These are phyloP conservation scores for Atlantisia rogersi DNA, from an alignment of 2,113 vertebrate genomes.

Conservation along the genomic window DNA sequence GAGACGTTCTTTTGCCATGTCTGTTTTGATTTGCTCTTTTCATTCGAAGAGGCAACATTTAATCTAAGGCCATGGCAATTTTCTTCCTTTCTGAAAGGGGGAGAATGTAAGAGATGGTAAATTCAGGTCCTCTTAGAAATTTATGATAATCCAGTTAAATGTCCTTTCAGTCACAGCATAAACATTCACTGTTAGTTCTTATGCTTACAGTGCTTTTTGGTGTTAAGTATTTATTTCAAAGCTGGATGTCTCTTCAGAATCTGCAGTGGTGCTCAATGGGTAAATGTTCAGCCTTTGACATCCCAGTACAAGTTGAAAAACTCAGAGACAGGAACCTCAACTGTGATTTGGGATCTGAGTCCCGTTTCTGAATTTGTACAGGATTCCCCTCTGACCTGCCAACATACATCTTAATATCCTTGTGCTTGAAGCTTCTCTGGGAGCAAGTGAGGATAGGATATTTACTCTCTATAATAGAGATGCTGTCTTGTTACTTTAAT, in stretches of 20 bases:
- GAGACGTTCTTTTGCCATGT: neutral
- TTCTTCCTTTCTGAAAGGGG: neutral
- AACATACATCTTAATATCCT: neutral
- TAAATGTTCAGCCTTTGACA: accelerated
- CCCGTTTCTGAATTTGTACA: neutral
- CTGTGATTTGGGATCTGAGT: neutral
- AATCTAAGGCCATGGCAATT: neutral
- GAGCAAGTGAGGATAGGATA: neutral
- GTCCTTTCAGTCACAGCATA: neutral
- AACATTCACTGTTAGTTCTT: neutral
- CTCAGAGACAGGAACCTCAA: accelerated
- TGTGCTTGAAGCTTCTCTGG: neutral
- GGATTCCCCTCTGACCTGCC: neutral
- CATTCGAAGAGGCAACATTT: neutral
- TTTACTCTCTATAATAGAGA: neutral
- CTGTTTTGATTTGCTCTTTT: neutral
- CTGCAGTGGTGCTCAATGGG: neutral
- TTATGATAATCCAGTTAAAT: neutral
- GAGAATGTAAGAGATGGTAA: neutral
- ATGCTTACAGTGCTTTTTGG: neutral
- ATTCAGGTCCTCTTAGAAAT: neutral
- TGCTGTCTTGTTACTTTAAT: neutral
- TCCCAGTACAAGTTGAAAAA: neutral
- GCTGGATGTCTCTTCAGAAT: neutral
- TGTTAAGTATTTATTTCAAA: neutral